Conservation (phyloP, 1,140 invertebrate species). For the Lucilia cuprina region DNA sequence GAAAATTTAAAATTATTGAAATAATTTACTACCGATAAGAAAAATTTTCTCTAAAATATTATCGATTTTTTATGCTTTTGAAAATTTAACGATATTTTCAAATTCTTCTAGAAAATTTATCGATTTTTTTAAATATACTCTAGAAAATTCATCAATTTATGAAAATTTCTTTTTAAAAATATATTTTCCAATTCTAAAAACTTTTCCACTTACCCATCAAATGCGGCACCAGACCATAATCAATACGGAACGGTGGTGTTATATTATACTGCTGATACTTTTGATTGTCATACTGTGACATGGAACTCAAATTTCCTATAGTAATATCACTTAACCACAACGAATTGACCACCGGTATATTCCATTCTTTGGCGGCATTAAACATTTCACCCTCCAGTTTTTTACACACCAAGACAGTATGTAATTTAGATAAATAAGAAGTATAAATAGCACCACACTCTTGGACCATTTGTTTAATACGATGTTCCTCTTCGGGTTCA, state of each 20-base stretch:
- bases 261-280: conserved; percentile 89
- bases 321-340: conserved; percentile 94
- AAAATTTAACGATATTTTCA: too few species aligned
- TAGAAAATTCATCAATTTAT: too few species aligned
- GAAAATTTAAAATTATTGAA: too few species aligned
- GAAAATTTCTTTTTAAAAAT: background rate
- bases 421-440: conserved; percentile 76
- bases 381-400: conserved; percentile 88
- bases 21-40: too few species aligned
- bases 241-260: conserved; percentile 83
- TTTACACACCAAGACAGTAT: conserved; percentile 75
- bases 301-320: conserved; percentile 83
- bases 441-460: conserved; percentile 84
- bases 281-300: conserved; percentile 80
- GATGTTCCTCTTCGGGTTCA: conserved; percentile 79
- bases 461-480: conserved; percentile 85
- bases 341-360: conserved; percentile 85
- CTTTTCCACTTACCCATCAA: conserved; percentile 80
- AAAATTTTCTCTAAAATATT: too few species aligned
- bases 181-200: background rate
- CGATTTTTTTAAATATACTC: too few species aligned
- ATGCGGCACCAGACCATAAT: conserved; percentile 84
- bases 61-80: too few species aligned
- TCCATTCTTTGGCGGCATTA: conserved; percentile 89
- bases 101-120: too few species aligned